A percentile compares a stretch with the other conserved stretches of the same genome.
These are phyloP conservation scores for Papilio xuthus DNA, from an alignment of 1,140 invertebrate genomes.

Conservation along the genomic window DNA sequence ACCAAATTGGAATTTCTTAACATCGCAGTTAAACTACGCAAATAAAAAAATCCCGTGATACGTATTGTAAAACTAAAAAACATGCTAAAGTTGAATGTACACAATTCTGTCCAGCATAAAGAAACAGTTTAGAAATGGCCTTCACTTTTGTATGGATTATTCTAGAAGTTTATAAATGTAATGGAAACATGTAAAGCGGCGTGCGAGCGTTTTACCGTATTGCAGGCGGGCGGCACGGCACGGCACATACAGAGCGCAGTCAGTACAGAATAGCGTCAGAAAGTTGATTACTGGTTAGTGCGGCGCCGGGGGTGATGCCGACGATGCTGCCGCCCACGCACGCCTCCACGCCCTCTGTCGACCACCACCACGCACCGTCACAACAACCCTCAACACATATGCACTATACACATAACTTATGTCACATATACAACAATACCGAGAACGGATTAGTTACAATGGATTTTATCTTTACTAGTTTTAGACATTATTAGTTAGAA, in stretches of 20 bases:
- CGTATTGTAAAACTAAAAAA: background rate
- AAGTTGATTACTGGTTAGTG: slow-evolving; percentile 81
- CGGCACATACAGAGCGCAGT: slow-evolving; percentile 53
- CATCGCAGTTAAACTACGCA: too few species aligned
- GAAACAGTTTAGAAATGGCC: background rate
- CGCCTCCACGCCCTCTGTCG: slow-evolving; percentile 80
- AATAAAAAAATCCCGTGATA: too few species aligned
- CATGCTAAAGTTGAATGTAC: background rate
- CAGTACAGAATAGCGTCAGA: slow-evolving; percentile 79
- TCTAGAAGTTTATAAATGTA: slow-evolving; percentile 41
- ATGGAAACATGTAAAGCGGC: slow-evolving; percentile 51
- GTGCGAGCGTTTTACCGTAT: slow-evolving; percentile 69
- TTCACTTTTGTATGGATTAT: slow-evolving; percentile 27
- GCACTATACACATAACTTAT: background rate
- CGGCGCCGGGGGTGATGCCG: slow-evolving; percentile 81
- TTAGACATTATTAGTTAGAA: too few species aligned
- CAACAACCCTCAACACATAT: slow-evolving; percentile 37
- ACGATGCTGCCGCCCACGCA: slow-evolving; percentile 82
- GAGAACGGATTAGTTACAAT: background rate
- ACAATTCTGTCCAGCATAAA: too few species aligned
- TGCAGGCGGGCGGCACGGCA: slow-evolving; percentile 55
- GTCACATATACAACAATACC: background rate
- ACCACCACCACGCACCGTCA: slow-evolving; percentile 66
- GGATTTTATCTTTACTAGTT: too few species aligned
- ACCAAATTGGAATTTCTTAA: too few species aligned